Evolutionary conservation across 2,797 vertebrate species (phyloP), one percentile per base, ranked within the genome.

Genomic region (Bradypodion pumilum): DNA sequence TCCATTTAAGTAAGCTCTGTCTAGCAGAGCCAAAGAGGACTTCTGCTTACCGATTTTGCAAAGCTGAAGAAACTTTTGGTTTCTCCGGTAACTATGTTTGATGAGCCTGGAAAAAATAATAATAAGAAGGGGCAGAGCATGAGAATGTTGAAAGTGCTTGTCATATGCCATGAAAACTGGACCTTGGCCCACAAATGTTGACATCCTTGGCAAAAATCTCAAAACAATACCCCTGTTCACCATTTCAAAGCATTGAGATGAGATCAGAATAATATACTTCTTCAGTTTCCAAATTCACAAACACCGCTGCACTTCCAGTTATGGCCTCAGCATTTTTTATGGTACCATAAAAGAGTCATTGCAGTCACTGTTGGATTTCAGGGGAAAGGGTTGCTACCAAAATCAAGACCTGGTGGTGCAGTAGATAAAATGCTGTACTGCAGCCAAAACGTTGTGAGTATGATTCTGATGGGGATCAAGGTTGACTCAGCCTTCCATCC

Each of bases 31-130:
- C 1, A 13, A 0, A 25, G 87, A 23, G 21, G 23, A n/a, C 62
- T 56, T 37, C 95, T 80, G 96, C 99, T 98, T 95, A 99, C 99
- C 76, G 98, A 99, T 97, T 99, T 99, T 89, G 99, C 99, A 95
- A 99, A 98, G 96, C 98, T 99, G 95, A 99, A 99, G 97, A 99
- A 99, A 96, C 99, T 99, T 97, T 99, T 99, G 93, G 99, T 99
- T 95, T 99, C 99, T 91, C 99, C 99, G 80, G 99, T 99, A 90
- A 99, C 98, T 97, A 98, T 98, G 95, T 98, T 99, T 94, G 99
- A 99, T 15, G 99, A 98, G 91, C 99, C 99, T 99, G 96, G 75
- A 96, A 96, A 95, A 85, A 66, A n/a, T n/a, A n/a, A n/a, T n/a
- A 93, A 25, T 68, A 60, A n/a, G 15, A 42, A 23, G 10, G 19